Base-by-base conservation (phyloP, 1,140 invertebrate genomes). In the Brachionus koreanus region DNA sequence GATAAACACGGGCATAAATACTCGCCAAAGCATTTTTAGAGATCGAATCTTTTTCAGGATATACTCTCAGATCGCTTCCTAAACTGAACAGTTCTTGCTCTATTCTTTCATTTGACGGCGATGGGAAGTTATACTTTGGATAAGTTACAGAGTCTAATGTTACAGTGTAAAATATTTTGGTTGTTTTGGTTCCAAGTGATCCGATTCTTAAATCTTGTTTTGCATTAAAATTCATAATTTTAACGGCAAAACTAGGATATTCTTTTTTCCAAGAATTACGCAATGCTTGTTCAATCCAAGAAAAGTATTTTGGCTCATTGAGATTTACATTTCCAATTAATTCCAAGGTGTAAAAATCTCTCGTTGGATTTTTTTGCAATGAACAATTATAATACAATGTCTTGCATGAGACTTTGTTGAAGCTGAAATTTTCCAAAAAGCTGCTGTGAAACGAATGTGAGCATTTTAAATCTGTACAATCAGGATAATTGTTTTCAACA, bases 31-130 rank as follows among this genome's bases (percentile, higher is more conserved):
- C 35, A 23, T 35, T 79, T 65, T 79, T 65, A 1, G 76, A 23
- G 23, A 79, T 35, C 7, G 76, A 79, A 43, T 57, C 42, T 23
- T 79, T 57, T 65, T 57, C 76, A 0, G 76, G 61, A 65, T 79
- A 79, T 0, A 79, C 5, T 19, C 49, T 57, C 49, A 79, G 52
- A 35, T 79, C 76, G n/a, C 46, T 61, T 39, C 49, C n/a, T 25
- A 79, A 61, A 1, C 4, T 10, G 19, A 49, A 2, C 16, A 79
- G 25, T 61, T 57, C 76, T 16, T 33, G 7, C 23, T 63, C 76
- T 42, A 79, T 65, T 65, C 16, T 19, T 4, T 43, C 35, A 61
- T 10, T 29, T 35, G 76, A 79, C 12, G 76, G 76, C 37, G 46
- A 12, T 42, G 76, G 39, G 37, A 42, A 65, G 19, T 12, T 10